Evolutionary conservation across 1,140 invertebrate genomes (phyloP), one percentile per base, ranked within the genome.

Genomic region (Aporrectodea caliginosa): DNA sequence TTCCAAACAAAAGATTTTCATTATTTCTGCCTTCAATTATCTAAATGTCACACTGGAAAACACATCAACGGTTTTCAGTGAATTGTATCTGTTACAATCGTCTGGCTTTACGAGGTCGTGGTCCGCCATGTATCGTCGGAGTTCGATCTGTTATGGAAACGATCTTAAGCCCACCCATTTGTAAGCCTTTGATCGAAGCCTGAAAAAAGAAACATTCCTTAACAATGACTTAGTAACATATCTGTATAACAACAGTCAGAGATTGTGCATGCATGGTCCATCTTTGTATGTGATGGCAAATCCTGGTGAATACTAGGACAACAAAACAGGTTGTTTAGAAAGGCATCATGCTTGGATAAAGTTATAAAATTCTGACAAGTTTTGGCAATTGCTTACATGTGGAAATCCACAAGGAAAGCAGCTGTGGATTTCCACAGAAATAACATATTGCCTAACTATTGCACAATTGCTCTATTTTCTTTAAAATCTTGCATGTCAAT

Each of bases 91-190:
- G 43, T 76, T 43, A 76, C 75, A 76, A 76, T 58, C 75, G 33
- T 31, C n/a, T 76, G 0, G 75, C 75, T 58, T 76, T 76, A 16
- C 77, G n/a, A 22, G 77, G 77, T 71, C 77, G 34, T 0, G 58
- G 69, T 1, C 68, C 69, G 27, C 31, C 1, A 32, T 78, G 58
- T 16, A 35, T 33, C 29, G 97, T 92, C 81, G 89, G 91, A 1
- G 96, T 97, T 79, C 89, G 91, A 87, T 98, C 96, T 2, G 95
- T 96, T 29, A 98, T 91, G 22, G 95, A 97, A 30, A 96, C 90
- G 80, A 98, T 93, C 80, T 95, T 91, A 31, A 97, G 83, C 2
- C 95, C 95, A 75, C 92, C 92, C 92, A 96, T 93, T 87, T 95
- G 92, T n/a, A 98, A 86, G 2, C 96, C 96, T 90, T 97, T 97